phyloP scores from a whole-genome alignment of 2,797 vertebrate species.

The Betta splendens region DNA sequence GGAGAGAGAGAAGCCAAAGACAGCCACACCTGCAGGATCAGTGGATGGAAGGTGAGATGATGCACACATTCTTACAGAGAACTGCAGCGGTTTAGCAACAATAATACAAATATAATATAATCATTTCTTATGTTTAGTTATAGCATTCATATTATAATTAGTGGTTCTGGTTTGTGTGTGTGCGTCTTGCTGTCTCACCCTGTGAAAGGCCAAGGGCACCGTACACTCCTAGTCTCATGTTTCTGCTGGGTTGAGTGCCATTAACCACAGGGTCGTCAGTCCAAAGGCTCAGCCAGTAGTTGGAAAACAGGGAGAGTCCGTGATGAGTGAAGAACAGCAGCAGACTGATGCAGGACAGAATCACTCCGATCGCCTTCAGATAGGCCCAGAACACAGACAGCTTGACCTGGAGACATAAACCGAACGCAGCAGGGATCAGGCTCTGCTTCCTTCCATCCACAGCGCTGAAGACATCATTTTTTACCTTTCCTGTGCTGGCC shows the following conservation, averaged over 20 bases:
- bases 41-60: background rate
- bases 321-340: slow-evolving; percentile 90
- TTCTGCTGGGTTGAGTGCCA: slow-evolving; percentile 87
- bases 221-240: slow-evolving; percentile 88
- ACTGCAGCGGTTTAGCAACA: too few relatives aligned
- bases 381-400: slow-evolving; percentile 93
- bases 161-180: too few relatives aligned
- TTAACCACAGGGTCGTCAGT: slow-evolving; percentile 92
- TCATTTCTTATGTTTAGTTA: too few relatives aligned
- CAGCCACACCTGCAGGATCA: slow-evolving; percentile 81
- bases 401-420: slow-evolving; percentile 83
- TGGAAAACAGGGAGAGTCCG: slow-evolving; percentile 86
- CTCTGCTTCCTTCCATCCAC: background rate
- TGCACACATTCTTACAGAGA: background rate
- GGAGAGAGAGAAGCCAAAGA: slow-evolving; percentile 89
- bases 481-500: slow-evolving; percentile 90
- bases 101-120: too few relatives aligned
- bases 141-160: too few relatives aligned
- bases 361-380: slow-evolving; percentile 89
- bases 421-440: background rate
- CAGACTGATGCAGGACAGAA: slow-evolving; percentile 85
- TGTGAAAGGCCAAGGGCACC: slow-evolving; percentile 89
- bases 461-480: slow-evolving; percentile 8
- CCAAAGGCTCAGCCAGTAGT: slow-evolving; percentile 98
- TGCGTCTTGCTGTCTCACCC: slow-evolving; percentile 77